These are phyloP conservation scores for Pterobdella sp. DNA, from an alignment of 2,888 invertebrate genomes.

Conservation along the genomic window DNA sequence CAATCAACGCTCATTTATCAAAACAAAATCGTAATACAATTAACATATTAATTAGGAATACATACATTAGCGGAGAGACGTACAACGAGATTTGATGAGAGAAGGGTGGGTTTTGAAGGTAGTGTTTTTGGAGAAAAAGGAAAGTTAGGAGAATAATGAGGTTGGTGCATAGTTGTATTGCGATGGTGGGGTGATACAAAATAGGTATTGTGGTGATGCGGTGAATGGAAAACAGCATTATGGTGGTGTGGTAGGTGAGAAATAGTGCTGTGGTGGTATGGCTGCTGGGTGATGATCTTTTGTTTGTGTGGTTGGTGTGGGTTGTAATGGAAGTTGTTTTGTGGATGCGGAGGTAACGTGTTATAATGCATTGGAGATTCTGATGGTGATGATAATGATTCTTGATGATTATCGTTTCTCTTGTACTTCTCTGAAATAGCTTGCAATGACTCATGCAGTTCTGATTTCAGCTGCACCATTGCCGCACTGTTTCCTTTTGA, in stretches of 20 bases:
- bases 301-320: not conserved
- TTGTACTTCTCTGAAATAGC: not conserved
- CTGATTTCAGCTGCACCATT: not conserved
- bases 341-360: not conserved
- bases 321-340: not conserved
- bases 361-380: not conserved
- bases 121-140: not conserved
- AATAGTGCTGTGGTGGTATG: not conserved
- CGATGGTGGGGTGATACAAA: not conserved
- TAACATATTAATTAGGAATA: no score
- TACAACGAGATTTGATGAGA: not conserved
- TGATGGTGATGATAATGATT: not conserved
- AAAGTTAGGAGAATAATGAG: not conserved
- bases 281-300: not conserved
- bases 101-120: not conserved
- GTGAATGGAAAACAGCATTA: not conserved
- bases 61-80: no score
- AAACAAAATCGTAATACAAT: no score
- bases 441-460: not conserved
- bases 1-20: no score
- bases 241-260: not conserved
- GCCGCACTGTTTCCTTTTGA: not conserved
- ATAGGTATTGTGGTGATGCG: not conserved
- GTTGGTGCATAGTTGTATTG: not conserved
- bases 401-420: not conserved